Conservation (phyloP, 1,140 invertebrate genomes). For the Pachypeltis micranthus region DNA sequence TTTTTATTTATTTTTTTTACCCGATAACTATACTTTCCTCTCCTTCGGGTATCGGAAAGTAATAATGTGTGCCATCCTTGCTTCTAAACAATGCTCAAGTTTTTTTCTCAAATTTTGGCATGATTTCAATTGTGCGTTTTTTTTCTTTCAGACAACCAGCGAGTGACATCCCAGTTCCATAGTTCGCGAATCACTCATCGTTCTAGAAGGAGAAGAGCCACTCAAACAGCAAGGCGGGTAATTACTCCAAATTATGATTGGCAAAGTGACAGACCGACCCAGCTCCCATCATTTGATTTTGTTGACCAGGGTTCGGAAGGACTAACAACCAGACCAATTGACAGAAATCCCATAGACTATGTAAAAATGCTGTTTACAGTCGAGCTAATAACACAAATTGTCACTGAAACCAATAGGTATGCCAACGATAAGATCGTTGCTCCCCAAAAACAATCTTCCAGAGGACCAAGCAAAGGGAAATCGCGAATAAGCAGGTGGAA, state of each 20-base stretch:
- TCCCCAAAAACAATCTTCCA: neutral
- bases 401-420: neutral
- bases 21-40: no score
- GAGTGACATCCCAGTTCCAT: neutral
- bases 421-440: neutral
- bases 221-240: neutral
- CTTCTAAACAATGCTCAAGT: no score
- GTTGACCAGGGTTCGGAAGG: neutral
- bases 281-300: neutral
- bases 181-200: neutral
- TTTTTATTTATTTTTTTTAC: no score
- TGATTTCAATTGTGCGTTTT: no score
- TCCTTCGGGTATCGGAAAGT: no score
- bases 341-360: conserved; percentile 5
- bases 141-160: neutral
- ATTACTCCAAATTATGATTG: neutral
- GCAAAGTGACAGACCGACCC: neutral
- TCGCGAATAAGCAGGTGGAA: conserved; percentile 8
- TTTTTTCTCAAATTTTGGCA: no score
- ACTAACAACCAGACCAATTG: neutral
- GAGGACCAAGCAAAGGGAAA: no score
- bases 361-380: neutral
- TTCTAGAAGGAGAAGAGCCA: neutral
- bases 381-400: neutral
- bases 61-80: no score